Evolutionary conservation across 2,888 invertebrate genomes (phyloP), one percentile per base, ranked within the genome.

Genomic region (Halocaridina rubra): DNA sequence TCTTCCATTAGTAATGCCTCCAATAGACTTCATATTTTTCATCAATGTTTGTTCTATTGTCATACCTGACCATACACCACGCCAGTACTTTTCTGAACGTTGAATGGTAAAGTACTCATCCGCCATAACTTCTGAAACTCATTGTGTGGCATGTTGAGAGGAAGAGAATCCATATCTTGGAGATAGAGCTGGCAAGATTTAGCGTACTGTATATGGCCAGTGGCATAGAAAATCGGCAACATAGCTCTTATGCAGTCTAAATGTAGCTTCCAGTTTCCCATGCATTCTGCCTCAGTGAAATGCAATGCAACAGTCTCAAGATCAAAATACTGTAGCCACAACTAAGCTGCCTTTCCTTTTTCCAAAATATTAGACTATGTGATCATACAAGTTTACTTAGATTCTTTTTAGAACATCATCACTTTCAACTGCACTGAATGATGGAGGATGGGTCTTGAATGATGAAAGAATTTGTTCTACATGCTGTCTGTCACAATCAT

Each of bases 141-240:
- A 24, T 61, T 72, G 32, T 80, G 61, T 81, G 57, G 80, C 59
- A 77, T 53, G 88, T 88, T 74, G 69, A 90, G 86, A n/a, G 88
- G 78, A n/a, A 74, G 59, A 74, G 33, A 32, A 74, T 74, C 74
- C 90, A 91, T 91, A 88, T 90, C 90, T 89, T 91, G 91, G 22
- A 91, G 80, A 89, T 91, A 90, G 7, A 91, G 72, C 64, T 90
- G 90, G 24, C 86, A 88, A 71, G 88, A 89, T 88, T 90, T 90
- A 30, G 90, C 90, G 88, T 91, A 90, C 2, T 88, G 78, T 78
- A 90, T 90, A 89, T 91, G 90, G 10, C 91, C 91, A 82, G 88
- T 88, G 30, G 90, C 90, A 88, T 90, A 90, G 87, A n/a, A n/a
- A n/a, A n/a, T n/a, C n/a, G n/a, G n/a, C n/a, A n/a, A n/a, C n/a